Conservation (phyloP, 2,113 vertebrate species). For the Ictalurus furcatus region DNA sequence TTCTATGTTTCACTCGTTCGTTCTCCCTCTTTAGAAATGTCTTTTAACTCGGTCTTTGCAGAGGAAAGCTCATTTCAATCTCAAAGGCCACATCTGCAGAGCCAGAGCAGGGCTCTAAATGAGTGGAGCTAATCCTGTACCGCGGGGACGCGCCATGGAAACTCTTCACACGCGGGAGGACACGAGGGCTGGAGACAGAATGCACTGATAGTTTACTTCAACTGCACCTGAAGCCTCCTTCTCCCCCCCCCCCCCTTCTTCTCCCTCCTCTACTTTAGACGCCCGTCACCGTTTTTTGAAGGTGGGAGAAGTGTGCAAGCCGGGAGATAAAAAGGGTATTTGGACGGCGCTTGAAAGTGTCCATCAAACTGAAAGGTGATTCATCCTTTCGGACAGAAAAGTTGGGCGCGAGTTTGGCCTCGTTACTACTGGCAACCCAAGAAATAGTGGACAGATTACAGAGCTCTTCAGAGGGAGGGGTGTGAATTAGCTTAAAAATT, state of each 20-base stretch:
- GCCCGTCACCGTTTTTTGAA: background rate
- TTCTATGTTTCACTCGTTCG: constrained; percentile 53
- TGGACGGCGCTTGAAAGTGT: background rate
- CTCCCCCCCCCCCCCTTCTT: no score
- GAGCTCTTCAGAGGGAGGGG: background rate
- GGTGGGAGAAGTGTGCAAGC: constrained; percentile 17
- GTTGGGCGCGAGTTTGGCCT: background rate
- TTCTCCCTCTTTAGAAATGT: constrained; percentile 58
- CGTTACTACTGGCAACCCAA: background rate
- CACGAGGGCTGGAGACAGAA: constrained; percentile 36
- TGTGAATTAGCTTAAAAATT: background rate
- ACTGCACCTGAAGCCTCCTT: constrained; percentile 25
- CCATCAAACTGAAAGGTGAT: background rate
- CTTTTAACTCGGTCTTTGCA: constrained; percentile 70
- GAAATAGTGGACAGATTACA: constrained; percentile 28
- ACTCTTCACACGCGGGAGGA: constrained; percentile 36
- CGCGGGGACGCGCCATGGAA: constrained; percentile 51
- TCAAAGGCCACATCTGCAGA: constrained; percentile 79
- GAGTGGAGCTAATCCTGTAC: constrained; percentile 74
- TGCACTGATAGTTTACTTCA: constrained; percentile 41
- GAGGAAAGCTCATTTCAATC: constrained; percentile 77
- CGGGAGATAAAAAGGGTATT: background rate
- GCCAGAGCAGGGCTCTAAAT: constrained; percentile 69
- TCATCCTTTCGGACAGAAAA: constrained; percentile 5
- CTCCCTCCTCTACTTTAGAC: background rate